Percentiles rank a stretch among this genome's conserved stretches.
phyloP scores from a whole-genome alignment of 2,888 invertebrate species.

The Cosmia pyralina region DNA sequence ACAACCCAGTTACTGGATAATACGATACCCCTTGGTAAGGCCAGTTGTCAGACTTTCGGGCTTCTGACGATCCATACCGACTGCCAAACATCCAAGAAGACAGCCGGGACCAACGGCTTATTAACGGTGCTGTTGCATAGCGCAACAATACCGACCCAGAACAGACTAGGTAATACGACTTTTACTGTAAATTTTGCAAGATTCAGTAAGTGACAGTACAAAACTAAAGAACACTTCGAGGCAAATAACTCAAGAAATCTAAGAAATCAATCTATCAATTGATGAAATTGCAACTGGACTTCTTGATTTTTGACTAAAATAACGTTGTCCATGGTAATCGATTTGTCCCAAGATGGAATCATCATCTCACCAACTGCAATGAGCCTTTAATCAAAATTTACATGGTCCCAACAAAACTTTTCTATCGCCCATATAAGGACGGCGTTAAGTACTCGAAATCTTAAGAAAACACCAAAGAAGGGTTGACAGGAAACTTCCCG shows the following conservation, averaged over 20 bases:
- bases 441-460: constrained; percentile 34
- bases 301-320: not conserved
- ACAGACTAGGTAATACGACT: no score
- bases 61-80: no score
- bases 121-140: not conserved
- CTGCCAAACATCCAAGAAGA: no score
- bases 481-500: constrained; percentile 79
- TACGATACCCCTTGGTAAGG: no score
- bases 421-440: constrained; percentile 19
- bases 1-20: no score
- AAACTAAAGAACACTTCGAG: not conserved
- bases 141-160: no score
- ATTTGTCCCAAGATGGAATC: not conserved
- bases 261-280: not conserved
- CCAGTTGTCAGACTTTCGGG: no score
- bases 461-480: constrained; percentile 61
- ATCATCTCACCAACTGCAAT: not conserved
- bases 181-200: not conserved
- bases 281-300: not conserved
- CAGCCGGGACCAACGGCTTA: no score
- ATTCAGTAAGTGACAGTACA: not conserved
- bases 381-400: not conserved
- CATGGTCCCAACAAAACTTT: constrained; percentile 3
- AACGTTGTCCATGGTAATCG: not conserved
- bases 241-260: not conserved